Conservation (phyloP, 1,140 invertebrate species). For the Saccostrea cuccullata region DNA sequence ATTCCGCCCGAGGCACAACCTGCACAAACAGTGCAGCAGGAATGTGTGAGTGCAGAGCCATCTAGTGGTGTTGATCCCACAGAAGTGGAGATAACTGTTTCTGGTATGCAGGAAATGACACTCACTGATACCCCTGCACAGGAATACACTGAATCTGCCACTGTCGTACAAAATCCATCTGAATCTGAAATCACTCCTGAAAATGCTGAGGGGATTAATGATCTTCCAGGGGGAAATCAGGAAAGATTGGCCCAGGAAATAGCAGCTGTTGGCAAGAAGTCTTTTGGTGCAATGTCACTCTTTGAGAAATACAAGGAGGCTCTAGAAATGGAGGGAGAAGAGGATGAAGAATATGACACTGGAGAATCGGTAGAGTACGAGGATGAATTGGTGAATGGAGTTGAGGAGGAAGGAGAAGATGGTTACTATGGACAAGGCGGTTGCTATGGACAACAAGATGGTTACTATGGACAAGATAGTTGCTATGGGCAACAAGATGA, state of each 20-base stretch:
- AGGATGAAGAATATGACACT: conserved; percentile 10
- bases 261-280: conserved; percentile 8
- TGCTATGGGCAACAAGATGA: neutral
- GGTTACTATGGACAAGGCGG: neutral
- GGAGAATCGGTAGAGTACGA: conserved; percentile 15
- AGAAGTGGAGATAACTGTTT: neutral
- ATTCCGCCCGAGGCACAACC: neutral
- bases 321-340: neutral
- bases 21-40: neutral
- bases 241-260: conserved; percentile 17
- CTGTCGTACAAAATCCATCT: neutral
- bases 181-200: neutral
- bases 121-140: neutral
- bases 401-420: neutral
- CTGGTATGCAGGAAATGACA: neutral
- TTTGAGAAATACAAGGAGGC: conserved; percentile 40
- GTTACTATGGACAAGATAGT: no score
- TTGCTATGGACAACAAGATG: neutral
- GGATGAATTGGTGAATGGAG: neutral
- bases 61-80: neutral
- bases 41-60: neutral
- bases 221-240: conserved; percentile 15
- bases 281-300: conserved; percentile 10
- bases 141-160: neutral
- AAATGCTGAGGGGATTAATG: neutral